These are phyloP conservation scores for Mastacembelus armatus DNA, from an alignment of 2,797 vertebrate species.

Conservation along the genomic window DNA sequence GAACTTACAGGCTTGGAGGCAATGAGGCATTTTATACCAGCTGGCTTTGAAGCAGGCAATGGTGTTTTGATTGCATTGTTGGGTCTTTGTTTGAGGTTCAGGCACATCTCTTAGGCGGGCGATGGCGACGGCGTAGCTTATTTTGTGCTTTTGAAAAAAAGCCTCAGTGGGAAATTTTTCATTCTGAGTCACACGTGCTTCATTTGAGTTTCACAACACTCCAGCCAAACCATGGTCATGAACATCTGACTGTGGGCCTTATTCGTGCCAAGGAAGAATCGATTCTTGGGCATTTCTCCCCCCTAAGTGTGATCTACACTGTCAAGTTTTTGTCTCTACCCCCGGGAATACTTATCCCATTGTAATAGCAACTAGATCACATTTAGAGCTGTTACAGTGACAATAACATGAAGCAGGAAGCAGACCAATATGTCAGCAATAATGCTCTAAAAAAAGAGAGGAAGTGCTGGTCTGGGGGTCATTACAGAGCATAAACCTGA, in stretches of 20 bases:
- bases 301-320: constrained; percentile 26
- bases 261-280: too few species aligned
- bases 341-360: constrained; percentile 62
- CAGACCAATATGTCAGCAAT: constrained; percentile 26
- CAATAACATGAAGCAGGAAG: constrained; percentile 32
- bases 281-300: constrained; percentile 9
- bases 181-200: constrained; percentile 6
- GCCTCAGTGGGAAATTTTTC: constrained; percentile 10
- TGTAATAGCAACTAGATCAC: constrained; percentile 77
- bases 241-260: too few species aligned
- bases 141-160: constrained; percentile 29
- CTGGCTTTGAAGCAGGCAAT: constrained; percentile 51
- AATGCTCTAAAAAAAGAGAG: constrained; percentile 28
- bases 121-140: not conserved
- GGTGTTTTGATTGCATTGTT: constrained; percentile 65
- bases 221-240: constrained; percentile 9
- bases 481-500: constrained; percentile 38
- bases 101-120: constrained; percentile 6
- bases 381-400: constrained; percentile 46
- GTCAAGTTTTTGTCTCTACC: constrained; percentile 40
- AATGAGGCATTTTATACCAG: constrained; percentile 62
- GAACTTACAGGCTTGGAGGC: constrained; percentile 44
- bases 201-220: constrained; percentile 18
- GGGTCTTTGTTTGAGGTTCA: constrained; percentile 46
- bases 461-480: constrained; percentile 37